Evolutionary conservation across 2,797 vertebrate genomes (phyloP), one percentile per base, ranked within the genome.

Genomic region (Semotilus atromaculatus): DNA sequence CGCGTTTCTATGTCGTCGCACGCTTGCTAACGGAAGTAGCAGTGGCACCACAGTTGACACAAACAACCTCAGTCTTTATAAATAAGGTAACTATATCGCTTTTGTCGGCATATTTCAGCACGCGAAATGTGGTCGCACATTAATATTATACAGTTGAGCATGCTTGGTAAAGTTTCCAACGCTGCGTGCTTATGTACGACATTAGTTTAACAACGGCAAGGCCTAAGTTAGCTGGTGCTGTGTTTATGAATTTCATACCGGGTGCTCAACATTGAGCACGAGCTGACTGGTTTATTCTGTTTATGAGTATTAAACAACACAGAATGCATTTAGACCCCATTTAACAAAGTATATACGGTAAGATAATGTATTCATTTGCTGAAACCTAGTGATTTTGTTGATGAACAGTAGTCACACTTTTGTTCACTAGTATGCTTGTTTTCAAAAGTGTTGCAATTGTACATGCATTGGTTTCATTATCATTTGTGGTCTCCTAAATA

Each of bases 1-100:
- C 53, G 89, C 91, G 92, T 91, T 89, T 70, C 73, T 89, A 90
- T 95, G 94, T 94, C 93, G 93, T 94, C 88, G 84, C 88, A 90
- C 91, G 89, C 91, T 86, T 31, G 68, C 87, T 91, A 90, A 92
- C 88, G 88, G 90, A 92, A 91, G 92, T 88, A 92, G 89, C 88
- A 90, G 86, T 86, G 89, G 81, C 60, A 86, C 71, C 87, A 36
- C 80, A 75, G 81, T 81, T 91, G 83, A 89, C 89, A 90, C 90
- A 74, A 80, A 86, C 89, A 81, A 82, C 58, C 88, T 72, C 89
- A 91, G 90, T 84, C 88, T 85, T 91, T 87, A 88, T 38, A 48
- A 92, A 90, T 71, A 94, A 93, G 94, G 94, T 95, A 92, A 84
- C 85, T 55, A 71, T 73, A 0, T 51, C 68, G 1, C 6, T 26